Base-by-base conservation (phyloP, 2,888 invertebrate genomes). In the Drosophila birchii region DNA sequence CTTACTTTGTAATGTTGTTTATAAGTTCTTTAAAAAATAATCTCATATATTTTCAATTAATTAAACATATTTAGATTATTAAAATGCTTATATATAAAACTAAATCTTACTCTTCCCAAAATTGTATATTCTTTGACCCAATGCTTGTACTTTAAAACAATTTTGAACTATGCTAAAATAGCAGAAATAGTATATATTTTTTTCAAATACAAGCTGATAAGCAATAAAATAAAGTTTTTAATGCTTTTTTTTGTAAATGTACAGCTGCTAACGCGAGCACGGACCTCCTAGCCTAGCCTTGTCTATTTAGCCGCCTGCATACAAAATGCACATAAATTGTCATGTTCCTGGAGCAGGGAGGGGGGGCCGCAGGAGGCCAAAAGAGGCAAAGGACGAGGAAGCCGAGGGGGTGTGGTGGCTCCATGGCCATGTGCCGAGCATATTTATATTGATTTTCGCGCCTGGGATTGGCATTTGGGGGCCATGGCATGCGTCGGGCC, bases 291-390 rank as follows among this genome's bases (percentile, higher is more conserved):
- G 51, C 72, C 64, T 53, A 67, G 81, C 75, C 82, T 81, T 89
- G 84, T 87, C 84, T 84, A 85, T 84, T 84, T 89, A 89, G 84
- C 89, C 74, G 81, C 79, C 88, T 84, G 88, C 89, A 87, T 89
- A 89, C 89, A 79, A 85, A 84, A 84, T 84, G 86, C 84, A 89
- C 89, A 84, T 89, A 84, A 84, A 84, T 89, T 84, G 89, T 87
- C 82, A 72, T 89, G 83, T 79, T 87, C 62, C 79, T 62, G 47
- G 70, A 66, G 63, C 63, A 56, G 53, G 20, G 73, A 16, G 34
- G 51, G 41, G 18, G 8, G 26, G 16, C 23, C 18, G 12, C 29
- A 18, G 5, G 43, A 36, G 36, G 34, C 12, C 26, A 26, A 26
- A 26, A 14, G 32, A 14, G 54, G 29, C 34, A 29, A 32, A 23